phyloP scores from a whole-genome alignment of 2,888 invertebrate genomes.

The Drosophila suboccidentalis region DNA sequence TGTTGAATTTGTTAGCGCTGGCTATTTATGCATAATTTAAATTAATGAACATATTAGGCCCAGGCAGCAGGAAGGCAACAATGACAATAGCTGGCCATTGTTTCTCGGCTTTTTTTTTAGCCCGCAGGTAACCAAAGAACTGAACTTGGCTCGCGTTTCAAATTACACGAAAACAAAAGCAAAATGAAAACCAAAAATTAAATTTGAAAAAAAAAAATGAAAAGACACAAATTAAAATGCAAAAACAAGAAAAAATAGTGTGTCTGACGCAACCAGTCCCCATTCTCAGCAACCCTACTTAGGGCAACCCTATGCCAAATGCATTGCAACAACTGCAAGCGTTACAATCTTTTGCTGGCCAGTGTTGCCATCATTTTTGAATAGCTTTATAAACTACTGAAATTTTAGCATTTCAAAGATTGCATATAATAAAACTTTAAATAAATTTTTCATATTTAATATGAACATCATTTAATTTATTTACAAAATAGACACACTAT shows the following conservation, averaged over 20 bases:
- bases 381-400: not conserved
- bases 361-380: not conserved
- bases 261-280: slow-evolving; percentile 34
- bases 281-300: not conserved
- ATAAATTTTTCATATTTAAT: not conserved
- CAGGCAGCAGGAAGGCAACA: slow-evolving; percentile 47
- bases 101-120: slow-evolving; percentile 1
- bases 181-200: slow-evolving; percentile 1
- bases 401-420: not conserved
- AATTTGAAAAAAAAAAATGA: slow-evolving; percentile 13
- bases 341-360: not conserved
- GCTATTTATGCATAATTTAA: slow-evolving; percentile 74
- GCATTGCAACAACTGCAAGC: not conserved
- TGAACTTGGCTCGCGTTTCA: slow-evolving; percentile 67
- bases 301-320: slow-evolving; percentile 1
- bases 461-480: too few relatives aligned
- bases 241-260: slow-evolving; percentile 9
- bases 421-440: not conserved
- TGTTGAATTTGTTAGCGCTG: slow-evolving; percentile 33
- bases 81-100: slow-evolving; percentile 37
- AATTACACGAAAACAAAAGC: slow-evolving; percentile 52
- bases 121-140: slow-evolving; percentile 73
- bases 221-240: slow-evolving; percentile 1
- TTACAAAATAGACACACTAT: too few relatives aligned
- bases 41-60: slow-evolving; percentile 73